Conservation (phyloP, 2,888 invertebrate species). For the Chesias legatella region DNA sequence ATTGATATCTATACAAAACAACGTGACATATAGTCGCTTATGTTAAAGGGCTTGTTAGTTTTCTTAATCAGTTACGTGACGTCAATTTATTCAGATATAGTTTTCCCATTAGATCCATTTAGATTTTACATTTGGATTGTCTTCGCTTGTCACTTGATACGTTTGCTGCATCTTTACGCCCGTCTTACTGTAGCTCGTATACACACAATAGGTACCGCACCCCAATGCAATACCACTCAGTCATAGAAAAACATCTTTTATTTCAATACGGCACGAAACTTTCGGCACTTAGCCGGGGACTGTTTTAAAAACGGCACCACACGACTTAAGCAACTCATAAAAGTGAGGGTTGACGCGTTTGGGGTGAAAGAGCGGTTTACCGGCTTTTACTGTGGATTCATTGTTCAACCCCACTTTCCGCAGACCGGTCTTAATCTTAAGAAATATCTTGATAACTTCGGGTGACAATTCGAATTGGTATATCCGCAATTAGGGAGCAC, state of each 20-base stretch:
- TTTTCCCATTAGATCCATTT: no score
- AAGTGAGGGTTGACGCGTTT: conserved; percentile 54
- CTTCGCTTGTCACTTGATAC: no score
- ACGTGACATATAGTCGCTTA: no score
- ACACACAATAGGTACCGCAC: conserved; percentile 40
- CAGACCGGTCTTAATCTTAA: conserved; percentile 59
- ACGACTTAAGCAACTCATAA: conserved; percentile 64
- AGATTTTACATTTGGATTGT: no score
- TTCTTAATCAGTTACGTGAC: no score
- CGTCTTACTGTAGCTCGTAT: conserved; percentile 52
- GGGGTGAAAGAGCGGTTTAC: conserved; percentile 61
- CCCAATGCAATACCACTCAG: conserved; percentile 29
- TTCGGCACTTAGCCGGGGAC: conserved; percentile 41
- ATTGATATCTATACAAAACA: no score
- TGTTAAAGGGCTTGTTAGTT: no score
- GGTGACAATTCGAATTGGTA: conserved; percentile 48
- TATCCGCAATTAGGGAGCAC: conserved; percentile 55
- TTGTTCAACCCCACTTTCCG: conserved; percentile 57
- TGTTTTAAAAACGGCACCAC: conserved; percentile 61
- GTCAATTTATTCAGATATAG: no score
- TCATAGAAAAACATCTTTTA: conserved; percentile 37
- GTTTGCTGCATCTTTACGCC: conserved; percentile 37
- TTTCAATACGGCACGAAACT: conserved; percentile 53
- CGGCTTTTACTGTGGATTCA: conserved; percentile 76
- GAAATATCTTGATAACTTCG: conserved; percentile 73